Conservation (phyloP, 2,113 vertebrate genomes). For the Hepsetus odoe region DNA sequence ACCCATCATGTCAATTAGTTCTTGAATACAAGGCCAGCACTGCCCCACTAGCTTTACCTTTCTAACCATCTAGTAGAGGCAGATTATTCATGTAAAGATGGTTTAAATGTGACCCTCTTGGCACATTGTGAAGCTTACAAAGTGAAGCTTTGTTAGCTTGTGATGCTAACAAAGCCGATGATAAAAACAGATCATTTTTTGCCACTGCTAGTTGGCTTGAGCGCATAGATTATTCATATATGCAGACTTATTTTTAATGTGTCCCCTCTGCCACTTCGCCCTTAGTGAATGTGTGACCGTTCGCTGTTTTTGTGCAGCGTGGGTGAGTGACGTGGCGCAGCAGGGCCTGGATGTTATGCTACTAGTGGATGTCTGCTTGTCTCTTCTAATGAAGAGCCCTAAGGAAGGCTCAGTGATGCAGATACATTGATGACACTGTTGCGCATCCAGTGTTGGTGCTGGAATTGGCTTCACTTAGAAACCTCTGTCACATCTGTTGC, state of each 20-base stretch:
- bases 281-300: neutral
- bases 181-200: neutral
- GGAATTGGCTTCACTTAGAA: neutral
- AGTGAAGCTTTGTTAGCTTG: too few relatives aligned
- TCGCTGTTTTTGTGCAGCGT: neutral
- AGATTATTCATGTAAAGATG: too few relatives aligned
- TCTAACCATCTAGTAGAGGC: too few relatives aligned
- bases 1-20: too few relatives aligned
- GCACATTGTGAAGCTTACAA: too few relatives aligned
- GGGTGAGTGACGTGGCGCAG: constrained; percentile 6
- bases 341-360: neutral
- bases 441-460: neutral
- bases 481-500: neutral
- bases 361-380: neutral
- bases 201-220: neutral
- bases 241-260: constrained; percentile 4
- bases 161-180: too few relatives aligned
- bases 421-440: neutral
- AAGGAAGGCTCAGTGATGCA: constrained; percentile 3
- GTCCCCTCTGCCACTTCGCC: neutral
- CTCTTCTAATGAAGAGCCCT: constrained; percentile 7
- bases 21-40: too few relatives aligned
- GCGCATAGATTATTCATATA: neutral
- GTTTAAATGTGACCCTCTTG: too few relatives aligned
- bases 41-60: too few relatives aligned